Evolutionary conservation across 2,888 invertebrate genomes (phyloP).

Genomic region (Helicoverpa assulta): DNA sequence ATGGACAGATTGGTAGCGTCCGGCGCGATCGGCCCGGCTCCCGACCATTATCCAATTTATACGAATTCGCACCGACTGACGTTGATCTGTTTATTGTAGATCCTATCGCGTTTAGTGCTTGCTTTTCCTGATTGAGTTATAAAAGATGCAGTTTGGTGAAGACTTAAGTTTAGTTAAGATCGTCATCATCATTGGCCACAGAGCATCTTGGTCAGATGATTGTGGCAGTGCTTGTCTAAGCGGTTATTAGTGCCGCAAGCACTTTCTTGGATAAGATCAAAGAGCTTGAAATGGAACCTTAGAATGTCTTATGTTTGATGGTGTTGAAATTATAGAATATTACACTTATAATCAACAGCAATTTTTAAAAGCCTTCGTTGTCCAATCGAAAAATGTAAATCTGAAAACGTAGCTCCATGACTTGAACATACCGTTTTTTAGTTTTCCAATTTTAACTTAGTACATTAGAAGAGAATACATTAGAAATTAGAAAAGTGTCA

Average conservation of each 20-base stretch:
- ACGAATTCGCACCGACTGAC: constrained; percentile 62
- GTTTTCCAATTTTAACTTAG: no score
- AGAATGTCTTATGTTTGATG: neutral
- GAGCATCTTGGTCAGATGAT: no score
- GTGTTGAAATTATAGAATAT: neutral
- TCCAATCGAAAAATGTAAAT: no score
- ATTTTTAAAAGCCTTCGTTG: no score
- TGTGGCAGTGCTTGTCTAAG: no score
- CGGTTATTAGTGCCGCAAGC: no score
- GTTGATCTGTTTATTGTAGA: constrained; percentile 59
- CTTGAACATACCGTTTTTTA: no score
- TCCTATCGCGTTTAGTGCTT: constrained; percentile 54
- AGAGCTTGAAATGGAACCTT: neutral
- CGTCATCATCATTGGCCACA: no score
- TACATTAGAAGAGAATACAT: no score
- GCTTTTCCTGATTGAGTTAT: constrained; percentile 51
- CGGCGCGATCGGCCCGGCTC: constrained; percentile 72
- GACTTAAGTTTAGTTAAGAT: neutral
- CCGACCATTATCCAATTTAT: constrained; percentile 81
- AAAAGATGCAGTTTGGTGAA: constrained; percentile 36
- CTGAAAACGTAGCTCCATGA: no score
- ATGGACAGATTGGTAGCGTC: constrained; percentile 84
- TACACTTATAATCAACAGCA: no score
- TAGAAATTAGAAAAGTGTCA: neutral
- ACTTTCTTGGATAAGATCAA: no score